Conservation (phyloP, 2,888 invertebrate genomes). For the Trichopria drosophilae region DNA sequence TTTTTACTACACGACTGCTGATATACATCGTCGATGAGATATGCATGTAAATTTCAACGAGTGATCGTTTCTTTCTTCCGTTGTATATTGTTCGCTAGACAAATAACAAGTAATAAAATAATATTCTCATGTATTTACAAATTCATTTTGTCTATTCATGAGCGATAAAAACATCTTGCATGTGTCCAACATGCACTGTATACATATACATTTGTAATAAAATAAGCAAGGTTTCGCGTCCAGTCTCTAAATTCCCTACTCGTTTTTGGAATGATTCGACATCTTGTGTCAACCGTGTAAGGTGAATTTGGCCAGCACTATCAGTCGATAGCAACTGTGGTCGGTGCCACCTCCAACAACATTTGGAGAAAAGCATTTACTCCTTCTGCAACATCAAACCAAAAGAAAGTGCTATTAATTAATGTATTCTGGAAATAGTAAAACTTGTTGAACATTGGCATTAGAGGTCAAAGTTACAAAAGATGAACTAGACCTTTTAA, state of each 20-base stretch:
- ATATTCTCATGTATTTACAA: too few species aligned
- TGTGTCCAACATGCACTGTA: too few species aligned
- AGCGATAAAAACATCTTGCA: too few species aligned
- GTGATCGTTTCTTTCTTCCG: too few species aligned
- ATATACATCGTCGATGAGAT: too few species aligned
- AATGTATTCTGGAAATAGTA: constrained; percentile 1
- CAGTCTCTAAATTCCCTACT: constrained; percentile 45
- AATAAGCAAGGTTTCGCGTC: constrained; percentile 37
- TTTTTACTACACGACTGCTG: too few species aligned
- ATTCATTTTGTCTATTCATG: too few species aligned
- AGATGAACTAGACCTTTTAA: too few species aligned
- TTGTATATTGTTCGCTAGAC: too few species aligned
- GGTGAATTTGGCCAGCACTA: constrained; percentile 26
- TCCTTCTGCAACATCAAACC: constrained; percentile 68
- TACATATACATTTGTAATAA: constrained; percentile 40
- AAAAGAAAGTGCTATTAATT: neutral
- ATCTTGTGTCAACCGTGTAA: constrained; percentile 37
- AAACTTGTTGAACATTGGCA: constrained; percentile 1
- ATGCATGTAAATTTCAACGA: too few species aligned
- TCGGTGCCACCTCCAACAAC: constrained; percentile 87
- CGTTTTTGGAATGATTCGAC: constrained; percentile 54
- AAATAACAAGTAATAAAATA: too few species aligned
- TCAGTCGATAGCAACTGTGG: constrained; percentile 68
- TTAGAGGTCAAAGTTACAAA: too few species aligned
- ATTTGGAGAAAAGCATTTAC: constrained; percentile 88